These are phyloP conservation scores for Drosophila ananassae DNA, from an alignment of 1,140 invertebrate species.

Conservation along the genomic window DNA sequence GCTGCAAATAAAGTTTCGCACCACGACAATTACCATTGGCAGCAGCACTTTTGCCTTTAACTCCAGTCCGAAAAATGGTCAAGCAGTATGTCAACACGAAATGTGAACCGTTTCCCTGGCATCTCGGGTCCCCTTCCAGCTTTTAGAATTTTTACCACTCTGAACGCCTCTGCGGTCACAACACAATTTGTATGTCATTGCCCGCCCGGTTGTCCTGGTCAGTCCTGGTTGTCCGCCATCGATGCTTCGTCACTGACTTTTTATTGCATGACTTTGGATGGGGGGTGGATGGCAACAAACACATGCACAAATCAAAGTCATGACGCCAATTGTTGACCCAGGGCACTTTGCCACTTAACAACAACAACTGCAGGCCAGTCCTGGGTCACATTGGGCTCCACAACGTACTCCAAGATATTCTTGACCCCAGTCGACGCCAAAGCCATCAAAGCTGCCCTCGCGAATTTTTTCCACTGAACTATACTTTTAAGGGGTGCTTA, in stretches of 20 bases:
- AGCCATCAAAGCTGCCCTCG: conserved; percentile 3
- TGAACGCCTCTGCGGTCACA: conserved; percentile 52
- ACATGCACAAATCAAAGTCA: conserved; percentile 75
- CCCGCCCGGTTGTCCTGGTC: conserved; percentile 23
- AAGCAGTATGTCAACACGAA: conserved; percentile 41
- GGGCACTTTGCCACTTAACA: conserved; percentile 52
- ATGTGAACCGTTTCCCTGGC: conserved; percentile 25
- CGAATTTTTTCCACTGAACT: conserved; percentile 37
- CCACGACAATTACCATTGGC: conserved; percentile 58
- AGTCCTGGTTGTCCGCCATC: conserved; percentile 15
- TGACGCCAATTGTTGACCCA: conserved; percentile 67
- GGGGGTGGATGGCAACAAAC: conserved; percentile 29
- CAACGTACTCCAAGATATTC: conserved; percentile 40
- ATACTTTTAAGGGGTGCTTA: not conserved
- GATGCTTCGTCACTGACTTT: conserved; percentile 45
- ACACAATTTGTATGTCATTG: conserved; percentile 75
- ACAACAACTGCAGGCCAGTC: conserved; percentile 34
- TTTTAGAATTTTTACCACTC: conserved; percentile 7
- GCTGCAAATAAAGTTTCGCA: conserved; percentile 61
- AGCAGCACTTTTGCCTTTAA: conserved; percentile 38
- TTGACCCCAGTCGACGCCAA: conserved; percentile 39
- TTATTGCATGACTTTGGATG: conserved; percentile 62
- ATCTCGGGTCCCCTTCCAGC: not conserved
- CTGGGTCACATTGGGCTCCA: conserved; percentile 6
- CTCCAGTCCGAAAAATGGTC: conserved; percentile 41